Conservation (phyloP, 1,140 invertebrate genomes). For the Drosophila ficusphila region DNA sequence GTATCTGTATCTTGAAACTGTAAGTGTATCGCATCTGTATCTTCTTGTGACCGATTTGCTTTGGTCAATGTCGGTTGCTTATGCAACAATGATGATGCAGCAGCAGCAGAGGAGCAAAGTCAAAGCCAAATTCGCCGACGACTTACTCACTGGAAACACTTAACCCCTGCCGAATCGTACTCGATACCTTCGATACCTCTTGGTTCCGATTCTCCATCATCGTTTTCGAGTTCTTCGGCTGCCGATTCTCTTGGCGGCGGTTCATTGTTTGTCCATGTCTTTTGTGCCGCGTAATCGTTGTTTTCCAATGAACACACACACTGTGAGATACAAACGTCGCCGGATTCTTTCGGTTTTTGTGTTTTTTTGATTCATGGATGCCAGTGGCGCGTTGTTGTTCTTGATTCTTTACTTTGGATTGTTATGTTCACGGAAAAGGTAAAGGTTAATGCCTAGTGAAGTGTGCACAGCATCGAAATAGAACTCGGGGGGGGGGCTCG, state of each 20-base stretch:
- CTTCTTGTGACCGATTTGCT: slow-evolving; percentile 58
- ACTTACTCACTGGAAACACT: slow-evolving; percentile 50
- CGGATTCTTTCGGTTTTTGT: slow-evolving; percentile 65
- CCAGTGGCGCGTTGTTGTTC: slow-evolving; percentile 44
- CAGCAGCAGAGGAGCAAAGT: slow-evolving; percentile 29
- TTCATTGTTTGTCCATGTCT: slow-evolving; percentile 76
- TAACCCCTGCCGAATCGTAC: slow-evolving; percentile 11
- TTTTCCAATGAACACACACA: slow-evolving; percentile 73
- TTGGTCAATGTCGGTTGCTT: slow-evolving; percentile 58
- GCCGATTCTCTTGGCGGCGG: slow-evolving; percentile 4
- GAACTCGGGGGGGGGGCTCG: slow-evolving; percentile 8
- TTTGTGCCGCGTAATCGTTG: slow-evolving; percentile 80
- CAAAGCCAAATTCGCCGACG: slow-evolving; percentile 59
- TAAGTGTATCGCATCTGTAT: slow-evolving; percentile 13
- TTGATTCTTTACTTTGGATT: slow-evolving; percentile 40
- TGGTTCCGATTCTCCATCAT: slow-evolving; percentile 32
- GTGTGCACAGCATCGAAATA: slow-evolving; percentile 72
- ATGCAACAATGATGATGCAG: slow-evolving; percentile 62
- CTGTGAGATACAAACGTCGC: slow-evolving; percentile 70
- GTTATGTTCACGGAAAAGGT: slow-evolving; percentile 67
- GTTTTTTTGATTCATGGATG: slow-evolving; percentile 75
- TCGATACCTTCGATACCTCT: slow-evolving; percentile 20
- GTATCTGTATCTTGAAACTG: slow-evolving; percentile 7
- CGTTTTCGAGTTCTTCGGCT: slow-evolving; percentile 19
- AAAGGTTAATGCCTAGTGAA: slow-evolving; percentile 81